Evolutionary conservation across 2,888 invertebrate genomes (phyloP).

Genomic region (Tetramorium bicarinatum): DNA sequence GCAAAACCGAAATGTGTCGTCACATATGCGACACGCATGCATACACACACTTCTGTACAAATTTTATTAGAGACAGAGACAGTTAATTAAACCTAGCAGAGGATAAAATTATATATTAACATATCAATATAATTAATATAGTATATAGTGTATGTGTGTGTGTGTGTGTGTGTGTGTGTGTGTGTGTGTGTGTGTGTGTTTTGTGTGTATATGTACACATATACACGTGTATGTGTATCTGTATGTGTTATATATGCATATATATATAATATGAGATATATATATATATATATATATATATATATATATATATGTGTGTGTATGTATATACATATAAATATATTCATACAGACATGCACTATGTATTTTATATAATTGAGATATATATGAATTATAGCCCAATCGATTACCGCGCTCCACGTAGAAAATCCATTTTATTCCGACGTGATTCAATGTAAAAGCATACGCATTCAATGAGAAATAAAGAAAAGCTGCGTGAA

Average conservation of each 20-base stretch:
- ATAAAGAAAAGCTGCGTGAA: slow-evolving; percentile 17
- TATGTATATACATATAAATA: slow-evolving; percentile 10
- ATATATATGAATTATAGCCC: background rate
- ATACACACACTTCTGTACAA: slow-evolving; percentile 30
- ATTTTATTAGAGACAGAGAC: slow-evolving; percentile 18
- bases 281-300: too few species aligned
- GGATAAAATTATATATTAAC: slow-evolving; percentile 23
- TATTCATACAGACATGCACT: slow-evolving; percentile 19
- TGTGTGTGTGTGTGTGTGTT: background rate
- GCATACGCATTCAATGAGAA: background rate
- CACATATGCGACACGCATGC: background rate
- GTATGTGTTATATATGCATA: background rate
- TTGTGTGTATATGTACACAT: background rate
- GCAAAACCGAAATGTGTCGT: slow-evolving; percentile 4
- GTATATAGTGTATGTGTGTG: slow-evolving; percentile 13
- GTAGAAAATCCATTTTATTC: slow-evolving; percentile 23
- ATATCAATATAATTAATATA: slow-evolving; percentile 44
- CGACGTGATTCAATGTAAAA: background rate
- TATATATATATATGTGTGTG: too few species aligned
- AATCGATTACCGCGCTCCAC: background rate
- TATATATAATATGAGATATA: too few species aligned
- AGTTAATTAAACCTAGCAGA: slow-evolving; percentile 4
- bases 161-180: too few species aligned
- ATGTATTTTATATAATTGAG: slow-evolving; percentile 34
- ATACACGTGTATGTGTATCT: background rate